These are phyloP conservation scores for Leptinotarsa juncta DNA, from an alignment of 2,888 invertebrate species.

Conservation along the genomic window DNA sequence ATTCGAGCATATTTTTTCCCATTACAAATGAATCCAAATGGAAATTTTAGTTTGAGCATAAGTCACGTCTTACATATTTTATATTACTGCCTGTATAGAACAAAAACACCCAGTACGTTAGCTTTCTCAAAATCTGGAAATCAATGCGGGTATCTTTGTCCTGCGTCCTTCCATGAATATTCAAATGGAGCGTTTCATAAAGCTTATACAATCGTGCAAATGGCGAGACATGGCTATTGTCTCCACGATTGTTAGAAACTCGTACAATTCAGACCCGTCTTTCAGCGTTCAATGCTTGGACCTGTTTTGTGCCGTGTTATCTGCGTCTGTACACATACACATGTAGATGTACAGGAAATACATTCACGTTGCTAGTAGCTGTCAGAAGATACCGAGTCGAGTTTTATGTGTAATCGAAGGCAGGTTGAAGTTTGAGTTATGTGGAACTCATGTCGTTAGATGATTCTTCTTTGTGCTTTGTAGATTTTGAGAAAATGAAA, in stretches of 20 bases:
- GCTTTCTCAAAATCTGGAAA: not conserved
- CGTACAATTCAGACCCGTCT: slow-evolving; percentile 31
- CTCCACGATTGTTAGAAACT: slow-evolving; percentile 28
- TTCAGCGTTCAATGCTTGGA: slow-evolving; percentile 28
- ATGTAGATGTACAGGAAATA: slow-evolving; percentile 22
- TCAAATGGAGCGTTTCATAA: slow-evolving; percentile 31
- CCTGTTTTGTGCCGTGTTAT: slow-evolving; percentile 32
- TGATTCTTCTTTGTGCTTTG: not conserved
- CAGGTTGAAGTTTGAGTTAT: not conserved
- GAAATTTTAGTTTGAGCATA: too few species aligned
- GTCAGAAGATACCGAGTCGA: slow-evolving; percentile 24
- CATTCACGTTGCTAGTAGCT: slow-evolving; percentile 15
- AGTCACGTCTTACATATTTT: not conserved
- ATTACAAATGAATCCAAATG: too few species aligned
- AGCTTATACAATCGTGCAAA: slow-evolving; percentile 35
- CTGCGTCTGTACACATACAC: slow-evolving; percentile 23
- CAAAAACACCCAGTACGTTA: not conserved
- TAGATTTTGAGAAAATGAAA: too few species aligned
- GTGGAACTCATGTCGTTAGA: not conserved
- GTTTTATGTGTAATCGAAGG: not conserved
- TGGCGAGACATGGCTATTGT: slow-evolving; percentile 32
- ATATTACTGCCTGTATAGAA: not conserved
- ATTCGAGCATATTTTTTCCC: too few species aligned
- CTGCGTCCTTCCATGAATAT: slow-evolving; percentile 31
- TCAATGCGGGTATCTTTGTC: slow-evolving; percentile 23